phyloP scores from a whole-genome alignment of 2,797 vertebrate genomes.

The Sebastes oblongus region DNA sequence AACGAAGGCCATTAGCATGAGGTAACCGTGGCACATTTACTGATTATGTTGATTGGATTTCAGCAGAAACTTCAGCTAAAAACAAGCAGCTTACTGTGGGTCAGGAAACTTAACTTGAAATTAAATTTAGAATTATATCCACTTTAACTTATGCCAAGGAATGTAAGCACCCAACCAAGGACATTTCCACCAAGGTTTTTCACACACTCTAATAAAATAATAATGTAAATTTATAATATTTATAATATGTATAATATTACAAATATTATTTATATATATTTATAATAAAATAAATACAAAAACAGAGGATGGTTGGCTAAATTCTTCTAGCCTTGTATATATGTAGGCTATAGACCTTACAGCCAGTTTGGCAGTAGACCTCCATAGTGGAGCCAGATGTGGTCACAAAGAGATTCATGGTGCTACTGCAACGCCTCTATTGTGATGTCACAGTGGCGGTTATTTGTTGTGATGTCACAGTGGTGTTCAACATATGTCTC shows the following conservation, averaged over 20 bases:
- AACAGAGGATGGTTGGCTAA: too few species aligned
- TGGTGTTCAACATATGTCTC: slow-evolving; percentile 47
- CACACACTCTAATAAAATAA: too few species aligned
- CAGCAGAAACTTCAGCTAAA: not conserved
- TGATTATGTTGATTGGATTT: not conserved
- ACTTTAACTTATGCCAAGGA: not conserved
- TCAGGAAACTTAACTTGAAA: not conserved
- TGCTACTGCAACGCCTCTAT: not conserved
- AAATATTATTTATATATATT: too few species aligned
- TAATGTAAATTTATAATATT: too few species aligned
- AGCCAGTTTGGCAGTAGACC: not conserved
- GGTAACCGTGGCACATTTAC: not conserved
- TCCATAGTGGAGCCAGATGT: slow-evolving; percentile 34
- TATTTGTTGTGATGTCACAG: slow-evolving; percentile 55
- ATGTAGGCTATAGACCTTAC: too few species aligned
- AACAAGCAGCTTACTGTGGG: not conserved
- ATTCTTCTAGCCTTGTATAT: too few species aligned
- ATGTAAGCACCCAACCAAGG: not conserved
- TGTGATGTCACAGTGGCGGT: slow-evolving; percentile 29
- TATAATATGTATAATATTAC: too few species aligned
- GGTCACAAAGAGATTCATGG: slow-evolving; percentile 17
- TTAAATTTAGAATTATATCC: not conserved
- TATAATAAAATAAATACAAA: too few species aligned
- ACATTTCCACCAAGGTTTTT: too few species aligned
- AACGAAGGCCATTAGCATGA: slow-evolving; percentile 3